Evolutionary conservation across 2,797 vertebrate species (phyloP).

Genomic region (Arrhamphus sclerolepis): DNA sequence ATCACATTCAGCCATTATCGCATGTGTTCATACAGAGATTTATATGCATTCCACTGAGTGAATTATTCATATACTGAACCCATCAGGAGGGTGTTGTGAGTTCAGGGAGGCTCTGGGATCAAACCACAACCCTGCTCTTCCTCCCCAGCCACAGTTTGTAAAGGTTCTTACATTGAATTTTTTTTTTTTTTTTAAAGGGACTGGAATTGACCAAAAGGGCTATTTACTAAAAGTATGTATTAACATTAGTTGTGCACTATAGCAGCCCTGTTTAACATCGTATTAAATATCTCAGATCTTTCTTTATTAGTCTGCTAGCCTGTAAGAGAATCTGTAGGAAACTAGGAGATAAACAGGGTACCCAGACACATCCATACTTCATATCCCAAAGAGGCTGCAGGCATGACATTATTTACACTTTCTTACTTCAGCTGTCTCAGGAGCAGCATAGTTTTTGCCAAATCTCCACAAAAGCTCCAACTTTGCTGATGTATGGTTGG

Average conservation of each 20-base stretch:
- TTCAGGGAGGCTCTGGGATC: not conserved
- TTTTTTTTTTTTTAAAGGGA: not conserved
- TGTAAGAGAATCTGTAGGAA: not conserved
- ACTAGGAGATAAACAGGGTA: not conserved
- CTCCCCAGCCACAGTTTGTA: not conserved
- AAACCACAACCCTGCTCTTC: not conserved
- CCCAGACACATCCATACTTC: conserved; percentile 20
- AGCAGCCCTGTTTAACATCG: not conserved
- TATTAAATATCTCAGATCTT: not conserved
- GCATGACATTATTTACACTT: conserved; percentile 49
- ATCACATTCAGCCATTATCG: not conserved
- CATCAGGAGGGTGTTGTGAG: no score
- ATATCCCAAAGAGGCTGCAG: conserved; percentile 39
- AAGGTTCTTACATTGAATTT: not conserved
- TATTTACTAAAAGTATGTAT: not conserved
- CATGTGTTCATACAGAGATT: no score
- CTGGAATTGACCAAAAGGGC: not conserved
- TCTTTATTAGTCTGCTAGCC: not conserved
- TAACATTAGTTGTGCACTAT: not conserved
- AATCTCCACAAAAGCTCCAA: conserved; percentile 48
- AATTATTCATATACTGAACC: not conserved
- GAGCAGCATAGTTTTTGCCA: conserved; percentile 48
- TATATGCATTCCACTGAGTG: not conserved
- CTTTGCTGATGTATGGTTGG: conserved; percentile 44
- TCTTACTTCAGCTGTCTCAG: conserved; percentile 40